Conservation (phyloP, 2,113 vertebrate genomes). For the Pseudorectes ferrugineus region DNA sequence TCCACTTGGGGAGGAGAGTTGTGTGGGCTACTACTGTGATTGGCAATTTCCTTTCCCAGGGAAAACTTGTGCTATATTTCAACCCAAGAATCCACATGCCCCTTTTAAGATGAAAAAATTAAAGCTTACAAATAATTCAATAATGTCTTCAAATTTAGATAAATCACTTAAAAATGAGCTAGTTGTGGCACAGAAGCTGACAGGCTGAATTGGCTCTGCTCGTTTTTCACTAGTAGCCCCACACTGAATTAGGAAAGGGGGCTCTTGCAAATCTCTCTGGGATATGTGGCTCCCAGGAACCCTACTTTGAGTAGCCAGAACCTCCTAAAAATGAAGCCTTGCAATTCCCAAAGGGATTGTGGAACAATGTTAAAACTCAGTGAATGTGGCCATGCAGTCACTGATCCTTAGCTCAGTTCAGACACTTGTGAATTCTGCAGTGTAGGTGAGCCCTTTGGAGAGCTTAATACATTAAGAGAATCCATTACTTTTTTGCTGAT, state of each 20-base stretch:
- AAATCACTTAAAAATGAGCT: background rate
- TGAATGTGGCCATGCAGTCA: background rate
- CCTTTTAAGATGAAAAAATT: background rate
- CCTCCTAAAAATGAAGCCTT: background rate
- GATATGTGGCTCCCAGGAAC: background rate
- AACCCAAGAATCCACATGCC: background rate
- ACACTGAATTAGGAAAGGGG: background rate
- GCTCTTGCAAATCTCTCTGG: background rate
- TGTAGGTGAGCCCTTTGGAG: background rate
- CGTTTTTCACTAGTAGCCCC: background rate
- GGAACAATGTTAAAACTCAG: background rate
- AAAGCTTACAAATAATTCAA: background rate
- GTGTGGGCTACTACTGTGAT: background rate
- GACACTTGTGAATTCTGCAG: background rate
- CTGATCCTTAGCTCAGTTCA: background rate
- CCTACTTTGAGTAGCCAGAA: background rate
- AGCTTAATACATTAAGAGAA: constrained; percentile 5
- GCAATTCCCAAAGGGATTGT: background rate
- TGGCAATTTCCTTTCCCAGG: background rate
- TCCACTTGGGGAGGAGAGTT: background rate
- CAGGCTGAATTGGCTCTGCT: background rate
- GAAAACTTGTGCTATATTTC: background rate
- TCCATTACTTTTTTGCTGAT: constrained; percentile 48
- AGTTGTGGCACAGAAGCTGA: background rate
- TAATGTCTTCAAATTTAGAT: background rate